Evolutionary conservation across 2,113 vertebrate genomes (phyloP).

Genomic region (Neolamprologus caudopunctatus): DNA sequence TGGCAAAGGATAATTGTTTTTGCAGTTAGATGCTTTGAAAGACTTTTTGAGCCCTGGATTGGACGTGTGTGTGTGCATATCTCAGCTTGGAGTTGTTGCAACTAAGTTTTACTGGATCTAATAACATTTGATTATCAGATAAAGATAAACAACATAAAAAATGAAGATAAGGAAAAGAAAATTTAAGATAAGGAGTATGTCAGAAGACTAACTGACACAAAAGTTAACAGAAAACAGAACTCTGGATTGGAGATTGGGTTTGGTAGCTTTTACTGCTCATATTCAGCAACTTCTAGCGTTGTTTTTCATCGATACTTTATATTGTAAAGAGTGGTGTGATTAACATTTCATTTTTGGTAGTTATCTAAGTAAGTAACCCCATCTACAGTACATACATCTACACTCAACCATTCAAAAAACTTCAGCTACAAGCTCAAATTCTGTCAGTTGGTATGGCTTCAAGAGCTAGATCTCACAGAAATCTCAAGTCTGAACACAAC

Average conservation of each 20-base stretch:
- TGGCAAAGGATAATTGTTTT: not conserved
- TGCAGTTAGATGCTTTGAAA: not conserved
- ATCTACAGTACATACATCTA: not conserved
- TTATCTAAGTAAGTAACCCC: not conserved
- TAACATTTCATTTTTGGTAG: not conserved
- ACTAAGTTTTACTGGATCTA: not conserved
- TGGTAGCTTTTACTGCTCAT: not conserved
- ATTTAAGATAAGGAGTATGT: not conserved
- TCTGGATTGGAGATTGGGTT: not conserved
- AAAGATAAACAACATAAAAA: not conserved
- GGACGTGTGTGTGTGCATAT: not conserved
- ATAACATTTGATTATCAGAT: not conserved
- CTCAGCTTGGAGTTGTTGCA: not conserved
- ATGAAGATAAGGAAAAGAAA: not conserved
- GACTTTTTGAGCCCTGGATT: not conserved
- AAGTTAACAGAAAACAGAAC: not conserved
- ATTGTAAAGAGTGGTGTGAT: not conserved
- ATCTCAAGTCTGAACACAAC: conserved; percentile 4
- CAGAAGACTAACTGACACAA: not conserved
- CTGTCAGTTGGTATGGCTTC: not conserved
- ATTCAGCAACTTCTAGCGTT: not conserved
- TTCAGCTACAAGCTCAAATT: not conserved
- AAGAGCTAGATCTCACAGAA: conserved; percentile 8
- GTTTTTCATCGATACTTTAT: not conserved
- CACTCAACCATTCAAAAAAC: not conserved